Conservation (phyloP, 2,797 vertebrate species). For the Neosilurus hyrtlii region DNA sequence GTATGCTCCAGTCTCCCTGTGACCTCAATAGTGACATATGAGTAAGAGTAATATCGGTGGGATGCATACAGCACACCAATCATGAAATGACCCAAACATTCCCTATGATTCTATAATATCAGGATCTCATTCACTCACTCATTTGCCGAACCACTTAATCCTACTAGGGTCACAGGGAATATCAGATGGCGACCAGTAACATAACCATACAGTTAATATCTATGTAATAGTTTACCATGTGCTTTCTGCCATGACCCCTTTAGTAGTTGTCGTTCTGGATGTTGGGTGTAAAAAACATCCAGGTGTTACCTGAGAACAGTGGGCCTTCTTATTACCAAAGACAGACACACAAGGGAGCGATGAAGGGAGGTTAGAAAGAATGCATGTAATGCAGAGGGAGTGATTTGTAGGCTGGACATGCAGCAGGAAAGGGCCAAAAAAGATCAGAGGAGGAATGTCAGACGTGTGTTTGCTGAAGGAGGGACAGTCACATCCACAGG, state of each 20-base stretch:
- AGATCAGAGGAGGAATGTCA: slow-evolving; percentile 62
- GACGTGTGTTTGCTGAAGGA: slow-evolving; percentile 49
- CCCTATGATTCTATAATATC: neutral
- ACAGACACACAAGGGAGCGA: slow-evolving; percentile 43
- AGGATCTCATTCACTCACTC: neutral
- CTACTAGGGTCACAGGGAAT: too few relatives aligned
- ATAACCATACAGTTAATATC: neutral
- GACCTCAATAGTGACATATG: too few relatives aligned
- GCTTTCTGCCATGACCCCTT: slow-evolving; percentile 5
- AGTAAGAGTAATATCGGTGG: neutral
- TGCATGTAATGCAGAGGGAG: slow-evolving; percentile 65
- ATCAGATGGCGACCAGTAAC: too few relatives aligned
- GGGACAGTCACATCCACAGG: slow-evolving; percentile 26
- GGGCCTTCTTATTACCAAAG: neutral
- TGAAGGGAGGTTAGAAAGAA: slow-evolving; percentile 73
- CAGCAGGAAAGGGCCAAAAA: slow-evolving; percentile 25
- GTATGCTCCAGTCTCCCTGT: too few relatives aligned
- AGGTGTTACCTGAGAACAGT: neutral
- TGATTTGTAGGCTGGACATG: slow-evolving; percentile 48
- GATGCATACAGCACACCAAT: neutral
- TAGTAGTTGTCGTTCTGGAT: slow-evolving; percentile 15
- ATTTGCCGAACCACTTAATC: too few relatives aligned
- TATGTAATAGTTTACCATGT: neutral
- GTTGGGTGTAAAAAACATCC: slow-evolving; percentile 55
- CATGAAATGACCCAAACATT: neutral